A percentile compares a stretch with the other conserved stretches of the same genome.
Conservation (phyloP, 2,113 vertebrate genomes). For the Strix uralensis region DNA sequence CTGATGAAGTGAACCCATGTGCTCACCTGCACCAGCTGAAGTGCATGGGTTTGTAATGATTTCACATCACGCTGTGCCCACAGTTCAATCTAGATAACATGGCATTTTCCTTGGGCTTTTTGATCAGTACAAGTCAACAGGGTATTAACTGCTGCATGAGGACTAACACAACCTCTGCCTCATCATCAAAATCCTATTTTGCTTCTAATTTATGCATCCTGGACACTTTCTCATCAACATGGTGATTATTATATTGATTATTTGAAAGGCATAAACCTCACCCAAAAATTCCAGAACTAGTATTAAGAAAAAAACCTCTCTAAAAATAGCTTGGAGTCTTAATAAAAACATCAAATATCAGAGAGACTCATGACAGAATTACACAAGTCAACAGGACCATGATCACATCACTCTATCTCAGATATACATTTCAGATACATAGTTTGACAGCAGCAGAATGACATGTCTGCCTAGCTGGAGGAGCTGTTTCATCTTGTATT, state of each 20-base stretch:
- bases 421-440: neutral
- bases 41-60: neutral
- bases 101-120: neutral
- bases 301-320: neutral
- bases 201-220: neutral
- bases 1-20: neutral
- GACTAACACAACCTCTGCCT: neutral
- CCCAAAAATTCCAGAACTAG: neutral
- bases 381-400: neutral
- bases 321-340: neutral
- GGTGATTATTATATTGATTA: neutral
- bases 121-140: neutral
- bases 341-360: neutral
- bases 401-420: neutral
- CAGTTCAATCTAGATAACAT: neutral
- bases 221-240: neutral
- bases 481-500: neutral
- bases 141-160: neutral
- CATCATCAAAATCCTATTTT: neutral
- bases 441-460: neutral
- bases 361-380: neutral
- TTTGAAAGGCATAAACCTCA: neutral
- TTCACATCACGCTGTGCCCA: neutral
- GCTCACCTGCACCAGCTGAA: neutral
- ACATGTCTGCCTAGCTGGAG: neutral